Evolutionary conservation across 2,113 vertebrate genomes (phyloP).

Genomic region (Pelobates fuscus): DNA sequence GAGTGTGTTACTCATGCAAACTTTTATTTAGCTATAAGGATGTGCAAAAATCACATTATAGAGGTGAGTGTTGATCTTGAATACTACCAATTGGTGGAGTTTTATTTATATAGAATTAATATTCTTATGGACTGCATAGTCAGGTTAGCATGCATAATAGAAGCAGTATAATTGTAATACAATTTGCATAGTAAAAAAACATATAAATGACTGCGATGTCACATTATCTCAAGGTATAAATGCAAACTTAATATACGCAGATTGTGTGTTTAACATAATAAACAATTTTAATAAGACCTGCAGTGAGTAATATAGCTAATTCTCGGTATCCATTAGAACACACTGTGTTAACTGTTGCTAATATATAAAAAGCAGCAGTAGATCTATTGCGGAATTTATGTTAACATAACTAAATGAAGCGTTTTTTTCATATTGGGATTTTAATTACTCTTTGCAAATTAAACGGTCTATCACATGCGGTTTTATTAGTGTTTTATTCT

Average conservation of each 20-base stretch:
- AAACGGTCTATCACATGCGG: conserved; percentile 7
- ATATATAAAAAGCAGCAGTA: conserved; percentile 21
- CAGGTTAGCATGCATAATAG: too few species aligned
- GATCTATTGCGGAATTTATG: conserved; percentile 8
- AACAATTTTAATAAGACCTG: conserved; percentile 17
- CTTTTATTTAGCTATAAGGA: too few species aligned
- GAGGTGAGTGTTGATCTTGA: too few species aligned
- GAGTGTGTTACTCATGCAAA: too few species aligned
- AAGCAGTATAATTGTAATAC: too few species aligned
- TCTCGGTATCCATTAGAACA: conserved; percentile 8
- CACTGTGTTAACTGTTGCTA: neutral
- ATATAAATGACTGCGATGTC: too few species aligned
- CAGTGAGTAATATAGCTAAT: neutral
- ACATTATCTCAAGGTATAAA: too few species aligned
- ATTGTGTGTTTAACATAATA: neutral
- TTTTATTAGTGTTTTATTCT: conserved; percentile 1
- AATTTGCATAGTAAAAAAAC: too few species aligned
- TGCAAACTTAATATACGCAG: neutral
- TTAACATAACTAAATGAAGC: conserved; percentile 5
- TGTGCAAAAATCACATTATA: too few species aligned
- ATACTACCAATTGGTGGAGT: too few species aligned
- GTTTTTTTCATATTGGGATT: conserved; percentile 7
- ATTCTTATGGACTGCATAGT: too few species aligned
- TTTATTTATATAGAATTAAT: too few species aligned
- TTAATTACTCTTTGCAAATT: conserved; percentile 14